A percentile compares a stretch with the other conserved stretches of the same genome.
These are phyloP conservation scores for Aleiodes leptofemur DNA, from an alignment of 2,888 invertebrate species.

Conservation along the genomic window DNA sequence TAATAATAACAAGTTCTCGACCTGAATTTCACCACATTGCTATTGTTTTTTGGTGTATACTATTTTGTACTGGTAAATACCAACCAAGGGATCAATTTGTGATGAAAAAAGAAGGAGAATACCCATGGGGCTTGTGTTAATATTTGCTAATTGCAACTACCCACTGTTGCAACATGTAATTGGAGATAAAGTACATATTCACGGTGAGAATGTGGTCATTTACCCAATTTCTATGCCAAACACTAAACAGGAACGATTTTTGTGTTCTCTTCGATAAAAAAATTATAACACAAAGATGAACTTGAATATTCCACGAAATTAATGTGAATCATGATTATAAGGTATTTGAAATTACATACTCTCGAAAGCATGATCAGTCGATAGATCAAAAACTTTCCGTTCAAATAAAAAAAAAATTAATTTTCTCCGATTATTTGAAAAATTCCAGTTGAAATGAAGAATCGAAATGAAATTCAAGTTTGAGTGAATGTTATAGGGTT, in stretches of 20 bases:
- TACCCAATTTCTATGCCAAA: not conserved
- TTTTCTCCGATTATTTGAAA: no score
- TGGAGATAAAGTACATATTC: slow-evolving; percentile 21
- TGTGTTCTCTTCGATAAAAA: no score
- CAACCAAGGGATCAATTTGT: slow-evolving; percentile 15
- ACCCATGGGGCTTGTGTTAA: not conserved
- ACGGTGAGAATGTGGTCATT: not conserved
- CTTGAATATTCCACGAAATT: no score
- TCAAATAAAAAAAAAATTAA: no score
- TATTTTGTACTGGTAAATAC: not conserved
- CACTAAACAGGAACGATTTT: not conserved
- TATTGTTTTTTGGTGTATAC: slow-evolving; percentile 11
- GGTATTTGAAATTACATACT: no score
- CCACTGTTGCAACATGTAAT: slow-evolving; percentile 20
- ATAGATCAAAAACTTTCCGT: no score
- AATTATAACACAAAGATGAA: no score
- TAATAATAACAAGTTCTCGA: not conserved
- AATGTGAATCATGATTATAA: no score
- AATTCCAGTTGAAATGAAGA: no score
- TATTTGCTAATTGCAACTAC: slow-evolving; percentile 2
- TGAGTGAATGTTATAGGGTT: no score
- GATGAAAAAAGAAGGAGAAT: slow-evolving; percentile 16
- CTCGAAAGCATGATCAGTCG: no score
- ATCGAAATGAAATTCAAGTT: no score
- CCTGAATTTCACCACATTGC: slow-evolving; percentile 1